These are phyloP conservation scores for Callithrix jacchus DNA, from an alignment of 2,113 vertebrate genomes.

Conservation along the genomic window DNA sequence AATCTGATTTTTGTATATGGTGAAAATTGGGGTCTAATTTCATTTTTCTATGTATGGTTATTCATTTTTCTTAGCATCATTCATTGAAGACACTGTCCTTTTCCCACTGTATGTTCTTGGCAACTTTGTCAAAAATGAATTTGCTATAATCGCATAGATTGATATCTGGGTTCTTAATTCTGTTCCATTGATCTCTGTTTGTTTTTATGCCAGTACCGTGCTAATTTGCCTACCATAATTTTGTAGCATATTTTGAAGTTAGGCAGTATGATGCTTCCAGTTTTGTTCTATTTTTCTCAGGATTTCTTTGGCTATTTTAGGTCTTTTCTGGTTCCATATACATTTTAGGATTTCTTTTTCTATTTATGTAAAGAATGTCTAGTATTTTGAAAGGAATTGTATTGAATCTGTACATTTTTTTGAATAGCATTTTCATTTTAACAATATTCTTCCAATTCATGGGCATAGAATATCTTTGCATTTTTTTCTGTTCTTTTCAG, in stretches of 20 bases:
- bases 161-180: not conserved
- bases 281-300: not conserved
- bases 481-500: not conserved
- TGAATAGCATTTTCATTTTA: not conserved
- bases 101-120: not conserved
- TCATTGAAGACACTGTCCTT: not conserved
- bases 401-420: not conserved
- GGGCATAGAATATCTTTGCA: not conserved
- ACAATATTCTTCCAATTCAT: not conserved
- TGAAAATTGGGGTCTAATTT: not conserved
- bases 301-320: not conserved
- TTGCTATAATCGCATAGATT: not conserved
- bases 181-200: not conserved
- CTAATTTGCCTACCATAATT: not conserved
- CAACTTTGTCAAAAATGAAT: not conserved
- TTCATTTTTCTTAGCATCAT: not conserved
- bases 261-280: not conserved
- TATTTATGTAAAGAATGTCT: not conserved
- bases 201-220: not conserved
- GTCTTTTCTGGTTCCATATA: not conserved
- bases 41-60: not conserved
- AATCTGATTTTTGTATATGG: not conserved
- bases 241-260: not conserved
- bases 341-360: not conserved
- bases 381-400: not conserved